phyloP scores from a whole-genome alignment of 2,888 invertebrate genomes.

The Drosophila mettleri region DNA sequence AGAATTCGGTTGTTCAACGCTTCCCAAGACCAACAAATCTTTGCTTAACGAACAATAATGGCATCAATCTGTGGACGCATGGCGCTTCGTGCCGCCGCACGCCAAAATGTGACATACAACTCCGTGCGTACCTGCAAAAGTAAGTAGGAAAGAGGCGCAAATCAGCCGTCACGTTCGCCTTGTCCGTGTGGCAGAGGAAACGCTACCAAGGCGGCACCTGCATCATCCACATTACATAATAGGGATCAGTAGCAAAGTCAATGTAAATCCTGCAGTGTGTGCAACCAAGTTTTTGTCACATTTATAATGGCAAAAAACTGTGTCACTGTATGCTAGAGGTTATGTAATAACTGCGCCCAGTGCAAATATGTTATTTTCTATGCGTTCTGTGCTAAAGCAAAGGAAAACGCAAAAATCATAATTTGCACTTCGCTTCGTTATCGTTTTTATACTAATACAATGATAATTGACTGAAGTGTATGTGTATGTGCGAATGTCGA shows the following conservation, averaged over 20 bases:
- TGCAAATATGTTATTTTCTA: slow-evolving; percentile 42
- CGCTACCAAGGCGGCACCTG: slow-evolving; percentile 9
- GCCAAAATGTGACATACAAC: slow-evolving; percentile 88
- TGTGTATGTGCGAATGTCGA: background rate
- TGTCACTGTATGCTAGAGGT: slow-evolving; percentile 57
- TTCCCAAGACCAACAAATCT: slow-evolving; percentile 58
- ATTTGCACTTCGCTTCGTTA: slow-evolving; percentile 32
- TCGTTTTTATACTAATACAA: background rate
- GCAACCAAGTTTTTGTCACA: background rate
- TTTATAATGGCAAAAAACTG: slow-evolving; percentile 21
- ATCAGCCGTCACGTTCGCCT: slow-evolving; percentile 48
- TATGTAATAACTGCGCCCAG: slow-evolving; percentile 65
- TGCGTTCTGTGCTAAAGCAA: slow-evolving; percentile 3
- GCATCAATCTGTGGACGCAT: slow-evolving; percentile 91
- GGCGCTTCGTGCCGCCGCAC: slow-evolving; percentile 88
- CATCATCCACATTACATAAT: slow-evolving; percentile 60
- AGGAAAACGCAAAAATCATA: slow-evolving; percentile 12
- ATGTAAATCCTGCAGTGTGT: too few relatives aligned
- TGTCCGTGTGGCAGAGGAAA: slow-evolving; percentile 11
- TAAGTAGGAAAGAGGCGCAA: slow-evolving; percentile 85
- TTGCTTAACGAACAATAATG: slow-evolving; percentile 87
- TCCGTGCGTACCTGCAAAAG: slow-evolving; percentile 89
- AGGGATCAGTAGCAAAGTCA: background rate
- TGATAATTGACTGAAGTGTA: background rate
- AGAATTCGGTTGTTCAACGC: slow-evolving; percentile 72